Conservation (phyloP, 2,797 vertebrate genomes). For the Sciurus carolinensis region DNA sequence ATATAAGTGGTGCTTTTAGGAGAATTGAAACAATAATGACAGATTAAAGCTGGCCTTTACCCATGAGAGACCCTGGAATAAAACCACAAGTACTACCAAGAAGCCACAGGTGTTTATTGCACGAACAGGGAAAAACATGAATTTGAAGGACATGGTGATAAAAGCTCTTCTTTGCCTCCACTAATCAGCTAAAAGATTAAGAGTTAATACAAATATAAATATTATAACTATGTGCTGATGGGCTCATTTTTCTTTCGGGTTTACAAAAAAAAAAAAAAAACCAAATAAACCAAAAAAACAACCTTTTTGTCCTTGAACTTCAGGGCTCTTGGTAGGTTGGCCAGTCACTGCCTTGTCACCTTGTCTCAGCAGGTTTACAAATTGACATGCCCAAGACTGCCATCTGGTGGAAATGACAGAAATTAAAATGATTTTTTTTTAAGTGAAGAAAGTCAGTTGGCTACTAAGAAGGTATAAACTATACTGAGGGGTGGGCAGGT, state of each 20-base stretch:
- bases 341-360: constrained; percentile 62
- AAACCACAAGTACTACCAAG: constrained; percentile 50
- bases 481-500: not conserved
- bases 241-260: constrained; percentile 49
- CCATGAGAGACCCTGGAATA: not conserved
- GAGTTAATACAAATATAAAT: constrained; percentile 67
- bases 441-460: not conserved
- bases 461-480: constrained; percentile 35
- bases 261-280: constrained; percentile 46
- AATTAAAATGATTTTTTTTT: constrained; percentile 60
- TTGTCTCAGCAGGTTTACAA: constrained; percentile 52
- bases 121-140: constrained; percentile 9
- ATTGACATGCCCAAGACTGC: constrained; percentile 73
- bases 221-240: constrained; percentile 68
- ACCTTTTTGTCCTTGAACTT: constrained; percentile 69
- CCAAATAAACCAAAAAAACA: not conserved
- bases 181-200: constrained; percentile 62
- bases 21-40: not conserved
- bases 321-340: constrained; percentile 62
- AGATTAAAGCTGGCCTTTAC: constrained; percentile 36
- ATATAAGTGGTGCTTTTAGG: constrained; percentile 36
- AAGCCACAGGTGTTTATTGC: constrained; percentile 59
- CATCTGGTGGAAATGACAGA: constrained; percentile 82
- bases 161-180: constrained; percentile 63
- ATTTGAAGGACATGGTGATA: not conserved